phyloP scores from a whole-genome alignment of 2,888 invertebrate species.

The Nesidiocoris tenuis region DNA sequence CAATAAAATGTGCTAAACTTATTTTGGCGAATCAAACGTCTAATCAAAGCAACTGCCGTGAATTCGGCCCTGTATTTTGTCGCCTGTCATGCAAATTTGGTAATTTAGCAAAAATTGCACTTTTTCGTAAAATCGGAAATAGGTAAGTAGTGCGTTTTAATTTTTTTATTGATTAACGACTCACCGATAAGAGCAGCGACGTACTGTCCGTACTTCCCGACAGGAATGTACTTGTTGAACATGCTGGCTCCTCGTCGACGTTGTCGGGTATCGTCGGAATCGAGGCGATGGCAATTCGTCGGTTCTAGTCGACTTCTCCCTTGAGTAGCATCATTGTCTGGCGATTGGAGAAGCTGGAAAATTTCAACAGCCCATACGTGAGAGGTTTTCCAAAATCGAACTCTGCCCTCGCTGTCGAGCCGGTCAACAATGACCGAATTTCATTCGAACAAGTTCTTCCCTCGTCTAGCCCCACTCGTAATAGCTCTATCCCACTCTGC shows the following conservation, averaged over 20 bases:
- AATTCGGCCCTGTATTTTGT: too few relatives aligned
- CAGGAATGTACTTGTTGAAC: slow-evolving; percentile 22
- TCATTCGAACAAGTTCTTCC: neutral
- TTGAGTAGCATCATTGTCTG: neutral
- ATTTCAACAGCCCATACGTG: neutral
- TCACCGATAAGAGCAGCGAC: slow-evolving; percentile 29
- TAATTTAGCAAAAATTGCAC: too few relatives aligned
- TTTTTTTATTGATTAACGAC: too few relatives aligned
- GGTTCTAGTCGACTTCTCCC: neutral
- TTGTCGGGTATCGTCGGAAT: neutral
- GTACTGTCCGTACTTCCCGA: slow-evolving; percentile 32
- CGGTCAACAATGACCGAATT: neutral
- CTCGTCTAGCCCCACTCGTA: neutral
- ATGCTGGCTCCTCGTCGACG: neutral
- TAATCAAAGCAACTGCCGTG: too few relatives aligned
- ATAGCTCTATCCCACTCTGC: slow-evolving; percentile 1
- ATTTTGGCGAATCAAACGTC: too few relatives aligned
- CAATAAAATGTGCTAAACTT: too few relatives aligned
- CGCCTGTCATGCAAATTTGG: too few relatives aligned
- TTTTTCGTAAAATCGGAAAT: too few relatives aligned
- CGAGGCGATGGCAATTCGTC: too few relatives aligned
- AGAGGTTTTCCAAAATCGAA: neutral
- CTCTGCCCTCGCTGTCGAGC: neutral
- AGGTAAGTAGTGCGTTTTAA: too few relatives aligned
- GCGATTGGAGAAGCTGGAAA: neutral